Evolutionary conservation across 2,797 vertebrate genomes (phyloP).

Genomic region (Centropyge bicolor): DNA sequence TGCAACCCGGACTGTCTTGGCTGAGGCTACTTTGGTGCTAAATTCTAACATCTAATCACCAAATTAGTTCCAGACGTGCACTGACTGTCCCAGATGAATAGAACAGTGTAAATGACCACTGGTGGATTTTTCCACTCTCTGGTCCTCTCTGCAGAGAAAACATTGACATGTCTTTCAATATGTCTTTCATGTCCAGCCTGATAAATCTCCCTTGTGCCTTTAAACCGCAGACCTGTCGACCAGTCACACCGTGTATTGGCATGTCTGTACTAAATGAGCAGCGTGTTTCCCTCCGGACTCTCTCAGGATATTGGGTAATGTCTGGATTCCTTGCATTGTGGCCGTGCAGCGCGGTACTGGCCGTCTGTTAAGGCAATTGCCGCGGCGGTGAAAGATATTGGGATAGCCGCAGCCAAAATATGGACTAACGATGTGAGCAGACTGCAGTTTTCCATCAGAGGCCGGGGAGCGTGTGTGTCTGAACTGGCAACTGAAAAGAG

Average conservation of each 20-base stretch:
- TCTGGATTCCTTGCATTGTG: constrained; percentile 79
- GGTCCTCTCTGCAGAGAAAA: constrained; percentile 25
- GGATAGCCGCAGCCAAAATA: constrained; percentile 55
- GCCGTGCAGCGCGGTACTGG: constrained; percentile 27
- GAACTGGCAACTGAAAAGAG: not conserved
- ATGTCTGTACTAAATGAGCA: constrained; percentile 58
- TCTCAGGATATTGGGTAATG: constrained; percentile 79
- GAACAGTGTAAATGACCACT: not conserved
- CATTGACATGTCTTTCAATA: constrained; percentile 36
- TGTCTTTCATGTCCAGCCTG: constrained; percentile 39
- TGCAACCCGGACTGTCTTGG: not conserved
- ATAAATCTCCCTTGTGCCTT: constrained; percentile 39
- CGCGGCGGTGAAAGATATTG: constrained; percentile 62
- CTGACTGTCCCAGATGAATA: constrained; percentile 1
- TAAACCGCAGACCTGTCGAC: constrained; percentile 43
- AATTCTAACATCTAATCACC: constrained; percentile 9
- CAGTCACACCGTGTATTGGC: constrained; percentile 20
- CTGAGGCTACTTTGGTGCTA: not conserved
- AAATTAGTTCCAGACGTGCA: constrained; percentile 9
- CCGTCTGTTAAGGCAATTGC: constrained; percentile 75
- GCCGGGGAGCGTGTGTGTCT: constrained; percentile 36
- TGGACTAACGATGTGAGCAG: constrained; percentile 58
- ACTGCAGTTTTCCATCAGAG: constrained; percentile 72
- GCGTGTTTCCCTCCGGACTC: constrained; percentile 47
- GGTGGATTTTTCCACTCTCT: not conserved